phyloP scores from a whole-genome alignment of 2,888 invertebrate species.

The Troglohyphantes excavatus region DNA sequence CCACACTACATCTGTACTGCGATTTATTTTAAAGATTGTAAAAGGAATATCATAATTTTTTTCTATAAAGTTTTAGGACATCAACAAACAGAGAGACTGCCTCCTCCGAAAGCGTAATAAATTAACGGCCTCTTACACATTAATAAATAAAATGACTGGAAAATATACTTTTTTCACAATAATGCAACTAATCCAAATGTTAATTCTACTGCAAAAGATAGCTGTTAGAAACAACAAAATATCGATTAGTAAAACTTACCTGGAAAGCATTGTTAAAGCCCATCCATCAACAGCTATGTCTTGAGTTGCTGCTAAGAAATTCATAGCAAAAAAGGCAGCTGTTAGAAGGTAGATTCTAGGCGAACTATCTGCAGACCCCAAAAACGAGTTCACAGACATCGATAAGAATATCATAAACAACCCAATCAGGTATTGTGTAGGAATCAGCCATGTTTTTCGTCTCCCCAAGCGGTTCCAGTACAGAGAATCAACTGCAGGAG shows the following conservation, averaged over 20 bases:
- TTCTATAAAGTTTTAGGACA: too few species aligned
- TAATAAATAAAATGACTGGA: too few species aligned
- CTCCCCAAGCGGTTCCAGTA: conserved; percentile 91
- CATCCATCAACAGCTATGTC: conserved; percentile 99
- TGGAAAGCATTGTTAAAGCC: conserved; percentile 99
- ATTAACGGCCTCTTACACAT: too few species aligned
- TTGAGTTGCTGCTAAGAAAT: conserved; percentile 98
- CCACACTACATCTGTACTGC: too few species aligned
- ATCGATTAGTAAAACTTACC: conserved; percentile 84
- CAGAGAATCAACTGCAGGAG: conserved; percentile 97
- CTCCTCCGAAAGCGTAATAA: too few species aligned
- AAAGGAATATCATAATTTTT: too few species aligned
- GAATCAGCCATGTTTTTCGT: conserved; percentile 94
- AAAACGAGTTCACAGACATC: conserved; percentile 88
- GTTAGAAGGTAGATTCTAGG: conserved; percentile 92
- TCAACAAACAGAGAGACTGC: too few species aligned
- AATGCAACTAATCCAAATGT: too few species aligned
- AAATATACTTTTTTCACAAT: too few species aligned
- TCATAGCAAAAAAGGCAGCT: conserved; percentile 92
- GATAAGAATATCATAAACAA: conserved; percentile 94
- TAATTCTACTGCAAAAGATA: too few species aligned
- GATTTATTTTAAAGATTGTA: too few species aligned
- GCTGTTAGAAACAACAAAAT: background rate
- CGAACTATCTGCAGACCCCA: conserved; percentile 86
- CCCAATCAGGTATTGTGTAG: conserved; percentile 94